These are phyloP conservation scores for Thymallus thymallus DNA, from an alignment of 2,113 vertebrate genomes.

Conservation along the genomic window DNA sequence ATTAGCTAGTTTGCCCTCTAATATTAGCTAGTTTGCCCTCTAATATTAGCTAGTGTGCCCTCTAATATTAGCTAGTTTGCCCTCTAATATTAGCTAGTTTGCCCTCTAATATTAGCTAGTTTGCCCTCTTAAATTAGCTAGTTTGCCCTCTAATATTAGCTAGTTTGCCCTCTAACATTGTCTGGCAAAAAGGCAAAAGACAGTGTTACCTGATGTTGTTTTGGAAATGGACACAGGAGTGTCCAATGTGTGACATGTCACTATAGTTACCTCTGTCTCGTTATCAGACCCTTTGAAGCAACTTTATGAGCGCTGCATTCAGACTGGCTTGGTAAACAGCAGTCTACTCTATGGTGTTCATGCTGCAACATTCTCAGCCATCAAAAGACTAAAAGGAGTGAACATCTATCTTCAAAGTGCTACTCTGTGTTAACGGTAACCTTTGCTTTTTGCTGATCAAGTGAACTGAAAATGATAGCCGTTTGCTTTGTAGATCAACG, in stretches of 20 bases:
- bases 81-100: not conserved
- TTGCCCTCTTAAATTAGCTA: no score
- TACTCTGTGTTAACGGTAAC: no score
- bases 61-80: no score
- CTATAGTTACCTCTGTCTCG: conserved; percentile 14
- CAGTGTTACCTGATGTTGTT: conserved; percentile 18
- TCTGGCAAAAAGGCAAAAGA: not conserved
- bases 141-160: not conserved
- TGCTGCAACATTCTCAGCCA: no score
- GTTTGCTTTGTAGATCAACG: no score
- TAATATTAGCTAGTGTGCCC: no score
- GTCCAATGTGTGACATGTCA: not conserved
- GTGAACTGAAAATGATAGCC: no score
- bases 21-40: not conserved
- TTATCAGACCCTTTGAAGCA: conserved; percentile 28
- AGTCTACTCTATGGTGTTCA: no score
- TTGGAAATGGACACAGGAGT: not conserved
- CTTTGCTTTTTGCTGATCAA: no score
- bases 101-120: not conserved
- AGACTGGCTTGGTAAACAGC: no score
- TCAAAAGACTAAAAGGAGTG: no score
- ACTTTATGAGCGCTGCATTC: conserved; percentile 3
- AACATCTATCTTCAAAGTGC: no score
- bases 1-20: not conserved
- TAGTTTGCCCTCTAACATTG: not conserved